These are phyloP conservation scores for Hymenopus coronatus DNA, from an alignment of 2,888 invertebrate genomes.

Conservation along the genomic window DNA sequence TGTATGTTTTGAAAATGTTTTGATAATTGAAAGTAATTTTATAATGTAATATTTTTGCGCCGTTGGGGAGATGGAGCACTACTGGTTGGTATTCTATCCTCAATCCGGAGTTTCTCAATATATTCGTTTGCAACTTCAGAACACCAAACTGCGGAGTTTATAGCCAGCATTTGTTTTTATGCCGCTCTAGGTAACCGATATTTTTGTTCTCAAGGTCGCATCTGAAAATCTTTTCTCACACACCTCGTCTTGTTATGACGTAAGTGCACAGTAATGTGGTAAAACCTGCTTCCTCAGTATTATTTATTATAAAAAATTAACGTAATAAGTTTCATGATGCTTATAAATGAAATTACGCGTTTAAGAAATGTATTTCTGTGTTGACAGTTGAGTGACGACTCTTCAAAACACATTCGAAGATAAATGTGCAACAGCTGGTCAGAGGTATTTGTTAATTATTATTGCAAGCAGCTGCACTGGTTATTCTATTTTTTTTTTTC, in stretches of 20 bases:
- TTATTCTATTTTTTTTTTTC: neutral
- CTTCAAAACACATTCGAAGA: neutral
- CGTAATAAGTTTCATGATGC: neutral
- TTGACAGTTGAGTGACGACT: neutral
- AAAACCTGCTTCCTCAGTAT: neutral
- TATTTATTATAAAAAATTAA: neutral
- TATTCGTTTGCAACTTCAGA: no score
- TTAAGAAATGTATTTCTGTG: neutral
- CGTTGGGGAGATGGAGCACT: no score
- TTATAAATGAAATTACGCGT: neutral
- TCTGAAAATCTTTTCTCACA: neutral
- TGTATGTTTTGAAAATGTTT: no score
- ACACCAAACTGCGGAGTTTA: no score
- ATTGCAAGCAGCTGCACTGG: neutral
- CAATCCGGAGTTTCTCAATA: no score
- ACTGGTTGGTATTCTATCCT: no score
- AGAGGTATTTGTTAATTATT: neutral
- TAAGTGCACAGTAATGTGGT: neutral
- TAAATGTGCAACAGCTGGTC: neutral
- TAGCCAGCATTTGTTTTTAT: neutral
- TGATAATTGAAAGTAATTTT: no score
- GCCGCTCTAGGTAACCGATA: neutral
- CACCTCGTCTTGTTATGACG: neutral
- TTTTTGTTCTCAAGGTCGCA: neutral
- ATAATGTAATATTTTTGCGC: no score